Conservation (phyloP, 2,797 vertebrate genomes). For the Anabacerthia variegaticeps region DNA sequence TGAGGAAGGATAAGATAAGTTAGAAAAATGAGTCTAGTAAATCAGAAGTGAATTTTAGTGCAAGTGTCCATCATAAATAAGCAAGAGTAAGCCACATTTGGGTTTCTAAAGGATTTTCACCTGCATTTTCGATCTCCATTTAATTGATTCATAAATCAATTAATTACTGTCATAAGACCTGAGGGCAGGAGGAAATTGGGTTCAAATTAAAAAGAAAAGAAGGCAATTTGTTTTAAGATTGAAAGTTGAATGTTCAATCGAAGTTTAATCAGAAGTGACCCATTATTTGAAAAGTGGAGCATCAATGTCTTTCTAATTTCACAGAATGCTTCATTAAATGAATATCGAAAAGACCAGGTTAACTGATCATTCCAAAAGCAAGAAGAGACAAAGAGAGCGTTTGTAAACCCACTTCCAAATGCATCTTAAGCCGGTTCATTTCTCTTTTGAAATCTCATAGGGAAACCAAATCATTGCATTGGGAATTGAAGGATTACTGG, state of each 20-base stretch:
- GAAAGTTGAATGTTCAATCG: conserved; percentile 70
- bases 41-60: conserved; percentile 39
- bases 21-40: conserved; percentile 30
- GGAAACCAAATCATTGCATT: background rate
- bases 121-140: conserved; percentile 31
- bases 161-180: conserved; percentile 68
- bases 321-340: conserved; percentile 67
- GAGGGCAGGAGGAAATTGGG: conserved; percentile 64
- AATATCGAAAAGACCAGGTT: conserved; percentile 19
- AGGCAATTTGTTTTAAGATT: conserved; percentile 74
- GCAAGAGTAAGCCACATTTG: background rate
- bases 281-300: conserved; percentile 71
- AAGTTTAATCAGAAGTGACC: conserved; percentile 78
- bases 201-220: conserved; percentile 73
- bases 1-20: conserved; percentile 14
- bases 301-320: conserved; percentile 72
- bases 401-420: background rate
- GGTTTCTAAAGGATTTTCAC: background rate
- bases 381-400: background rate
- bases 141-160: conserved; percentile 75
- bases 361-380: conserved; percentile 37
- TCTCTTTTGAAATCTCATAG: background rate
- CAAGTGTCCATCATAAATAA: conserved; percentile 39
- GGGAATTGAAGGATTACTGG: background rate
- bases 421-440: background rate